Base-by-base conservation (phyloP, 1,140 invertebrate genomes). In the Eumaeus atala region DNA sequence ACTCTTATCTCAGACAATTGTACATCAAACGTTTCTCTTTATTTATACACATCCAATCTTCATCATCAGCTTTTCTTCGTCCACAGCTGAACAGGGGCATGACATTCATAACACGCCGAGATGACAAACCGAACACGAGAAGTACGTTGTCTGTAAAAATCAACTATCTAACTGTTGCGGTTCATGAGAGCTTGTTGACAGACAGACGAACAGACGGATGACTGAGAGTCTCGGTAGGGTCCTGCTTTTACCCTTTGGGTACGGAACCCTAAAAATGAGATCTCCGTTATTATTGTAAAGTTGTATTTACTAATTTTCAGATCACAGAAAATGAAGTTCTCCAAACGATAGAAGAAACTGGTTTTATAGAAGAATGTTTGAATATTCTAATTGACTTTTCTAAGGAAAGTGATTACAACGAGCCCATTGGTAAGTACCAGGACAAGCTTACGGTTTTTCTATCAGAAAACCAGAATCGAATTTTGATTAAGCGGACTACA, bases 301-400 rank as follows among this genome's bases (percentile, higher is more conserved):
- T 16, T 14, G 1, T 44, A 33, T 12, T 37, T 3, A 28, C n/a
- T 10, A 36, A 18, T 47, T 75, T 69, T 49, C 72, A 83, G 79
- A 61, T 77, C 16, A 52, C 74, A 37, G 76, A 83, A 54, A 48
- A 50, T 38, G 74, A 83, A 28, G 59, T 80, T 6, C 62, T 80
- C 17, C 51, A 68, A 58, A 61, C 73, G 6, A 34, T 80, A 2
- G 58, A 66, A 47, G 69, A 73, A 53, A 60, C 66, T 7, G 63
- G 74, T 42, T 80, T 82, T 52, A 33, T 80, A 1, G 74, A 83
- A 37, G 67, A 68, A 18, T 80, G 74, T 58, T 56, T 82, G 8
- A 70, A 82, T 38, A 72, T 83, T 56, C 61, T 85, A 5, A 62
- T 80, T 1, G 73, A 80, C 6, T 85, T 82, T 55, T 78, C 67